A percentile compares a stretch with the other conserved stretches of the same genome.
phyloP scores from a whole-genome alignment of 2,888 invertebrate genomes.

The Sisyra nigra region DNA sequence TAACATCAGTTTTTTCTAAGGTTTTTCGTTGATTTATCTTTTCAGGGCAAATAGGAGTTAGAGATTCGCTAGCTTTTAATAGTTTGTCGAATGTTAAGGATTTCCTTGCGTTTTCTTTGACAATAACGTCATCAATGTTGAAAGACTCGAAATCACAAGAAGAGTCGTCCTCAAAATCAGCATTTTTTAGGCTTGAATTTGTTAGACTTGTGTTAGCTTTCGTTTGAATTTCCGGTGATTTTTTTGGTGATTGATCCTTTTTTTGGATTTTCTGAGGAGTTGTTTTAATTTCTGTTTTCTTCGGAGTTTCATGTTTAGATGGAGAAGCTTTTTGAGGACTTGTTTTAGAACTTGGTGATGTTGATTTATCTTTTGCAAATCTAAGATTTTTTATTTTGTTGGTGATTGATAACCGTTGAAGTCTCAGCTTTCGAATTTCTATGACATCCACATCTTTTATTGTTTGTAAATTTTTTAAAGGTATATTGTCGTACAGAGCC shows the following conservation, averaged over 20 bases:
- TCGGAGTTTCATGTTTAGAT: neutral
- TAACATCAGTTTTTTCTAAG: neutral
- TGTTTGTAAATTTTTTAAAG: constrained; percentile 3
- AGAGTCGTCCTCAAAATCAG: neutral
- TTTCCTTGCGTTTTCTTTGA: no score
- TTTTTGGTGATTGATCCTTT: neutral
- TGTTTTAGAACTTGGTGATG: neutral
- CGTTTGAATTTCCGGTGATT: no score
- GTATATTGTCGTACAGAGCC: constrained; percentile 6
- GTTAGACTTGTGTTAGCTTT: neutral
- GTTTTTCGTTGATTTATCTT: no score
- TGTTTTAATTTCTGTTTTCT: neutral
- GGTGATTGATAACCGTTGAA: constrained; percentile 4
- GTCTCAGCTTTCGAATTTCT: constrained; percentile 4
- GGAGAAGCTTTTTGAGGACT: neutral
- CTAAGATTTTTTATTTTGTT: constrained; percentile 4
- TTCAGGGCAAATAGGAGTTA: no score
- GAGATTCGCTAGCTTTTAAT: no score
- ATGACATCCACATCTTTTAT: constrained; percentile 6
- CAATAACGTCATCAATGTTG: no score
- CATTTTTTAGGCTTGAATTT: neutral
- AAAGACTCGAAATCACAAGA: no score
- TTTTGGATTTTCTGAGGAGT: neutral
- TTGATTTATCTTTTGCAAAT: neutral
- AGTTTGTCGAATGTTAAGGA: no score